Conservation (phyloP, 2,888 invertebrate genomes). For the Drosophila parthenogenetica region DNA sequence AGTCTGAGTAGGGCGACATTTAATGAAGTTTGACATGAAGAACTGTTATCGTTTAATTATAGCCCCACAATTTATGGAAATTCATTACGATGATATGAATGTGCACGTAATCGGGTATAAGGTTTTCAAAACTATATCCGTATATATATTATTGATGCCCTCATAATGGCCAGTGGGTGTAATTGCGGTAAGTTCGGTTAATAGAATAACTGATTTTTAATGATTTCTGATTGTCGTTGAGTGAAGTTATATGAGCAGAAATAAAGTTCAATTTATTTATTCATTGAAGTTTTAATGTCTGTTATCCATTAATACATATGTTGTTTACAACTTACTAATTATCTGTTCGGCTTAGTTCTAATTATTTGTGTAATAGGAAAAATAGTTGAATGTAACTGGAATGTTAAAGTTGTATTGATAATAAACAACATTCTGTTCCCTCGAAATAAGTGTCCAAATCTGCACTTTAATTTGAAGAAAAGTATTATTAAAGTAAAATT, state of each 20-base stretch:
- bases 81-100: slow-evolving; percentile 63
- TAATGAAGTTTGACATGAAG: slow-evolving; percentile 66
- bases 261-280: slow-evolving; percentile 3
- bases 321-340: neutral
- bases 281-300: neutral
- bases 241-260: neutral
- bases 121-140: slow-evolving; percentile 24
- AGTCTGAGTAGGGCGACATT: slow-evolving; percentile 29
- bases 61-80: slow-evolving; percentile 74
- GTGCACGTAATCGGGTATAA: slow-evolving; percentile 25
- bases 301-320: neutral
- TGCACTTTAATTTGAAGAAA: neutral
- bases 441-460: too few relatives aligned
- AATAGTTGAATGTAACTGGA: too few relatives aligned
- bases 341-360: too few relatives aligned
- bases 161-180: slow-evolving; percentile 24
- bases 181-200: slow-evolving; percentile 5
- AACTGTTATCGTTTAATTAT: slow-evolving; percentile 73
- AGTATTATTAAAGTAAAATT: neutral
- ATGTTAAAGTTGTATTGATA: too few relatives aligned
- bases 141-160: slow-evolving; percentile 34
- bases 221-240: slow-evolving; percentile 8
- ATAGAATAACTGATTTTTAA: slow-evolving; percentile 8
- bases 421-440: too few relatives aligned
- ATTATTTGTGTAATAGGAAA: too few relatives aligned